These are phyloP conservation scores for Dromococcyx pavoninus DNA, from an alignment of 2,797 vertebrate genomes.

Conservation along the genomic window DNA sequence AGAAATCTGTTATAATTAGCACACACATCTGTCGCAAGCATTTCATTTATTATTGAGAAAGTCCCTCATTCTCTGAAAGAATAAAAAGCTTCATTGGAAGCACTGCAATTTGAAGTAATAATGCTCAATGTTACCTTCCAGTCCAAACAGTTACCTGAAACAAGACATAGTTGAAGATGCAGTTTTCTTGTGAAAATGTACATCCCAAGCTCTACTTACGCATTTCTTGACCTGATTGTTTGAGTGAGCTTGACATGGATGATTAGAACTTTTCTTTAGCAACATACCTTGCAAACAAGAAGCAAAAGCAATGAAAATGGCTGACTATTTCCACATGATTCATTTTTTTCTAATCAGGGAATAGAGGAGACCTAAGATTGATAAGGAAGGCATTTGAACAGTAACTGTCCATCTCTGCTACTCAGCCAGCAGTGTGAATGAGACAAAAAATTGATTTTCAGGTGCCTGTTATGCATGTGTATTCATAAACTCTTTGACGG, in stretches of 20 bases:
- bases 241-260: not conserved
- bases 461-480: not conserved
- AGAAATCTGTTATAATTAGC: not conserved
- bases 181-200: not conserved
- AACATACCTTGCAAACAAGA: not conserved
- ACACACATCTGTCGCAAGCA: not conserved
- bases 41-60: not conserved
- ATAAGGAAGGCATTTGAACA: not conserved
- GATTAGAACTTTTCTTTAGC: not conserved
- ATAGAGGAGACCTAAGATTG: not conserved
- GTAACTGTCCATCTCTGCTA: not conserved
- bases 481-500: not conserved
- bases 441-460: not conserved
- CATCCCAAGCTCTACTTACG: not conserved
- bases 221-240: not conserved
- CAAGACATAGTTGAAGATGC: not conserved
- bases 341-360: not conserved
- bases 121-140: not conserved
- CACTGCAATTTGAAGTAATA: slow-evolving; percentile 15
- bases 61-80: not conserved
- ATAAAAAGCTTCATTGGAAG: not conserved
- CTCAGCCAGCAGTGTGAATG: not conserved
- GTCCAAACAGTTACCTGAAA: not conserved
- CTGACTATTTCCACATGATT: not conserved
- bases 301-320: not conserved